phyloP scores from a whole-genome alignment of 2,888 invertebrate species.

The Ophraella communa region DNA sequence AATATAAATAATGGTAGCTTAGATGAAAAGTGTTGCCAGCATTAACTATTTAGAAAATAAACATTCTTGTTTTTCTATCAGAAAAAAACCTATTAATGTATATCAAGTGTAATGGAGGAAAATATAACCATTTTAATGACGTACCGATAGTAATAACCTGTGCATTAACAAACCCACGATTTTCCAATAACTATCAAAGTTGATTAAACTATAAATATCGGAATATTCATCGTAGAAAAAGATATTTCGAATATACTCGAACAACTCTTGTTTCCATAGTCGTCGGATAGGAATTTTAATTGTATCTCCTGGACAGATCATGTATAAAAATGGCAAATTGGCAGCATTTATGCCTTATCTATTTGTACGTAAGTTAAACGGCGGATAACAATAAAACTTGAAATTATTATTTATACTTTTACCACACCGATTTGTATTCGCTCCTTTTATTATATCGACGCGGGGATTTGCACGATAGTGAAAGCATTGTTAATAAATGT shows the following conservation, averaged over 20 bases:
- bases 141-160: slow-evolving; percentile 24
- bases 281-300: slow-evolving; percentile 36
- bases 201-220: slow-evolving; percentile 35
- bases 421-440: slow-evolving; percentile 34
- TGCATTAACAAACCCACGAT: slow-evolving; percentile 29
- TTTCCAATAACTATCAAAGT: slow-evolving; percentile 33
- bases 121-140: slow-evolving; percentile 24
- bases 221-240: slow-evolving; percentile 30
- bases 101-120: slow-evolving; percentile 21
- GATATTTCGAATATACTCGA: slow-evolving; percentile 19
- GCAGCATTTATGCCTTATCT: slow-evolving; percentile 33
- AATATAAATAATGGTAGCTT: no score
- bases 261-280: slow-evolving; percentile 28
- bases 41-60: not conserved
- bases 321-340: slow-evolving; percentile 36
- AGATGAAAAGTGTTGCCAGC: not conserved
- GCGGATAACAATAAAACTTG: slow-evolving; percentile 32
- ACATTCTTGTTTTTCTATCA: not conserved
- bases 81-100: slow-evolving; percentile 16
- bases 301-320: slow-evolving; percentile 34
- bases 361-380: slow-evolving; percentile 24
- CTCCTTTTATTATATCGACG: slow-evolving; percentile 30
- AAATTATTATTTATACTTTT: slow-evolving; percentile 30
- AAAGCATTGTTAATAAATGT: slow-evolving; percentile 26
- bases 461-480: slow-evolving; percentile 32